Conservation (phyloP, 2,888 invertebrate species). For the Phortica magna region DNA sequence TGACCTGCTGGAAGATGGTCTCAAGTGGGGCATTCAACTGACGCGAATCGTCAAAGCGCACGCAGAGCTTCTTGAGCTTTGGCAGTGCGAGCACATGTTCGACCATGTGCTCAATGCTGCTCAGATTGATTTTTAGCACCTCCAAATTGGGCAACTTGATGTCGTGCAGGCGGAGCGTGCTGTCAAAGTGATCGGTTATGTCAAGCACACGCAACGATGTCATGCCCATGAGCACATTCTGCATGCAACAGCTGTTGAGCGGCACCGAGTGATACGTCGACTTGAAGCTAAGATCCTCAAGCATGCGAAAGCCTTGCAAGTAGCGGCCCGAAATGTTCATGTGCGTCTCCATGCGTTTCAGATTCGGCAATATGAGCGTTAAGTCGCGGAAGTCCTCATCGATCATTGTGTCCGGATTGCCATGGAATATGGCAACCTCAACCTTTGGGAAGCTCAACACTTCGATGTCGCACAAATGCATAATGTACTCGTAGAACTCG, state of each 20-base stretch:
- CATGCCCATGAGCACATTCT: slow-evolving; percentile 62
- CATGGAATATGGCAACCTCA: slow-evolving; percentile 56
- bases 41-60: slow-evolving; percentile 59
- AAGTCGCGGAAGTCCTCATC: slow-evolving; percentile 60
- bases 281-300: slow-evolving; percentile 61
- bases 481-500: slow-evolving; percentile 60
- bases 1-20: slow-evolving; percentile 63
- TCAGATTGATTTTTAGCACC: slow-evolving; percentile 63
- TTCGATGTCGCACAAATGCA: slow-evolving; percentile 60
- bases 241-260: slow-evolving; percentile 56
- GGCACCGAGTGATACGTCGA: slow-evolving; percentile 62
- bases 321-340: slow-evolving; percentile 60
- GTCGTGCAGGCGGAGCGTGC: slow-evolving; percentile 51
- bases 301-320: slow-evolving; percentile 50
- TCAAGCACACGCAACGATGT: slow-evolving; percentile 52
- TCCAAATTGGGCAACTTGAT: slow-evolving; percentile 62
- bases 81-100: slow-evolving; percentile 57
- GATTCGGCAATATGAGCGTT: slow-evolving; percentile 57
- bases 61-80: slow-evolving; percentile 54
- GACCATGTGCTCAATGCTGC: slow-evolving; percentile 55
- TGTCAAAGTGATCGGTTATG: slow-evolving; percentile 62
- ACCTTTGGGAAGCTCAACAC: slow-evolving; percentile 49
- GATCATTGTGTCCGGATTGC: slow-evolving; percentile 56
- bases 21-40: slow-evolving; percentile 60
- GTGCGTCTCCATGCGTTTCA: slow-evolving; percentile 56